phyloP scores from a whole-genome alignment of 2,113 vertebrate species.

The Gasterosteus aculeatus region DNA sequence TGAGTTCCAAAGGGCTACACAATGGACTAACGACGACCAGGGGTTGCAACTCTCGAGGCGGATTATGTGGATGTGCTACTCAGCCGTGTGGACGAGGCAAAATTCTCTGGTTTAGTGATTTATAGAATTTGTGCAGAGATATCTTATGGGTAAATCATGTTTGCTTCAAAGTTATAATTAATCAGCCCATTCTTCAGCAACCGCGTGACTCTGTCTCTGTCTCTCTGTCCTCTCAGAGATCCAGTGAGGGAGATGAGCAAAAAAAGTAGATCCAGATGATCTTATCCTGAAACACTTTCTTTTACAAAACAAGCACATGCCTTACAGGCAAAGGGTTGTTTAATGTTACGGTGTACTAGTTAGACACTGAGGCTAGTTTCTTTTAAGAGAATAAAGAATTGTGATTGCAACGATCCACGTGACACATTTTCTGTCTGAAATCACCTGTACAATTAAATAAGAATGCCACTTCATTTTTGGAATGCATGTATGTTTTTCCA shows the following conservation, averaged over 20 bases:
- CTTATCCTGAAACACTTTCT: constrained; percentile 60
- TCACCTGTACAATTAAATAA: constrained; percentile 64
- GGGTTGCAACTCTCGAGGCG: constrained; percentile 50
- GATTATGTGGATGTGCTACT: constrained; percentile 39
- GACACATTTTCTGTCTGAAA: constrained; percentile 69
- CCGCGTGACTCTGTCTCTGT: constrained; percentile 13
- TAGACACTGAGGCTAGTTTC: constrained; percentile 75
- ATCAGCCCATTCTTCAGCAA: constrained; percentile 31
- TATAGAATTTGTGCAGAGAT: constrained; percentile 28
- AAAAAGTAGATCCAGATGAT: constrained; percentile 64
- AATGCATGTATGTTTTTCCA: constrained; percentile 55
- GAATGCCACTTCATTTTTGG: constrained; percentile 61
- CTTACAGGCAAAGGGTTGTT: constrained; percentile 68
- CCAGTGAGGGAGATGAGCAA: constrained; percentile 68
- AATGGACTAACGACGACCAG: constrained; percentile 57
- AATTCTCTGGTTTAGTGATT: constrained; percentile 33
- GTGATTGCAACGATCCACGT: constrained; percentile 67
- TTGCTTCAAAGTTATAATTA: constrained; percentile 40
- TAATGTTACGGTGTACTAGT: constrained; percentile 72
- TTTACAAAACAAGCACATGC: constrained; percentile 77
- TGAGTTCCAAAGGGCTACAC: constrained; percentile 78
- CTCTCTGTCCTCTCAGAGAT: constrained; percentile 57
- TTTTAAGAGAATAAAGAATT: constrained; percentile 65
- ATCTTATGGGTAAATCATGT: constrained; percentile 18
- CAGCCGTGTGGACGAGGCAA: constrained; percentile 55